These are phyloP conservation scores for Timema cristinae DNA, from an alignment of 2,888 invertebrate species.

Conservation along the genomic window DNA sequence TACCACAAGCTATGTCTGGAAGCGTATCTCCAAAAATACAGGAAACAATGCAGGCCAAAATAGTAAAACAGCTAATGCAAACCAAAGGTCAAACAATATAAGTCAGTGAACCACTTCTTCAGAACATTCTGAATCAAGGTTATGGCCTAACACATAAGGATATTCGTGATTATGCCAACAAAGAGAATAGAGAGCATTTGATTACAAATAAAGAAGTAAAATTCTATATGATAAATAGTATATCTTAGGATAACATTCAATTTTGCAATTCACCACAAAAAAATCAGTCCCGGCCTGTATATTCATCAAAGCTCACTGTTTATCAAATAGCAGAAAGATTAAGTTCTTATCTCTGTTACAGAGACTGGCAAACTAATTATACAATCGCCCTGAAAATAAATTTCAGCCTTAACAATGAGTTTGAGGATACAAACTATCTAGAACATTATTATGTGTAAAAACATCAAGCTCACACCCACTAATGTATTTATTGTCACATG, in stretches of 20 bases:
- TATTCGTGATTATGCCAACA: neutral
- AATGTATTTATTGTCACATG: neutral
- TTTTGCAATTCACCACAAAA: neutral
- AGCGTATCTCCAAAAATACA: neutral
- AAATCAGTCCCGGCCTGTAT: neutral
- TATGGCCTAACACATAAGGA: neutral
- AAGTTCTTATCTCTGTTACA: neutral
- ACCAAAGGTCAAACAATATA: neutral
- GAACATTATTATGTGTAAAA: neutral
- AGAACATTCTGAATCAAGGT: neutral
- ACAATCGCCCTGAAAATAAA: neutral
- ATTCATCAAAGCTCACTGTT: neutral
- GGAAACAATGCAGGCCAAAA: neutral
- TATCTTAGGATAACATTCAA: neutral
- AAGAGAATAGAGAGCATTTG: neutral
- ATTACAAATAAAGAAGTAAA: neutral
- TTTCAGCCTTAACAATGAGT: neutral
- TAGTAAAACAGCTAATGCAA: neutral
- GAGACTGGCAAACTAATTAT: neutral
- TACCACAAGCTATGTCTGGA: neutral
- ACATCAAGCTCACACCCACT: neutral
- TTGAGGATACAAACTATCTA: neutral
- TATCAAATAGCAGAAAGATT: neutral
- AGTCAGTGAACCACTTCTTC: neutral
- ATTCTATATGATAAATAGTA: neutral